Conservation (phyloP, 2,113 vertebrate species). For the Eonycteris spelaea region DNA sequence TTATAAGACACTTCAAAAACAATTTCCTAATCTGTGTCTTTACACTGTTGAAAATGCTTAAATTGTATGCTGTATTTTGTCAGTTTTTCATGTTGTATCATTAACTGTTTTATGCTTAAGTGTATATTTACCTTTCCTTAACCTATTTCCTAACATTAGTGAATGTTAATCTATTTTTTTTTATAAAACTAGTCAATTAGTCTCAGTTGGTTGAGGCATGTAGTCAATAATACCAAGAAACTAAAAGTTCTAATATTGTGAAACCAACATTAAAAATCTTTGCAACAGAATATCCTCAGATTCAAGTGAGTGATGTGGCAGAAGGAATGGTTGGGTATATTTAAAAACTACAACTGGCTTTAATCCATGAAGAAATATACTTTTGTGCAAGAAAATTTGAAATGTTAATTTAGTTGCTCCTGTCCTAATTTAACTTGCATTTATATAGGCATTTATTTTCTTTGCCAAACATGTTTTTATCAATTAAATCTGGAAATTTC, state of each 20-base stretch:
- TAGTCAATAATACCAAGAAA: conserved; percentile 56
- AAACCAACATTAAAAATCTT: conserved; percentile 50
- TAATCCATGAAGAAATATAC: conserved; percentile 31
- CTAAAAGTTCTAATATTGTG: conserved; percentile 48
- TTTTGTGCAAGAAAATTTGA: conserved; percentile 21
- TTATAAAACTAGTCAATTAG: conserved; percentile 52
- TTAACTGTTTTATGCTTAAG: conserved; percentile 61
- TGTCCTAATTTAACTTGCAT: conserved; percentile 7
- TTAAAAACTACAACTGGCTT: conserved; percentile 54
- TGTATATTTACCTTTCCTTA: conserved; percentile 59
- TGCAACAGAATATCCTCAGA: not conserved
- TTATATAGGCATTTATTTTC: not conserved
- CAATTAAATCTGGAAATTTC: not conserved
- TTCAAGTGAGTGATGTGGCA: not conserved
- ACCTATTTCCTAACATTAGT: conserved; percentile 42
- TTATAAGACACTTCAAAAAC: conserved; percentile 61
- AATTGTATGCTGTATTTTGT: conserved; percentile 53
- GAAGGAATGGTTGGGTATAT: not conserved
- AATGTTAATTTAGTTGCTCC: not conserved
- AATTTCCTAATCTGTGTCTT: conserved; percentile 67
- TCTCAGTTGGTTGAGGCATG: conserved; percentile 52
- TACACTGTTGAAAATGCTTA: conserved; percentile 45
- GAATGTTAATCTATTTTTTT: conserved; percentile 69
- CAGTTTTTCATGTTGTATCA: conserved; percentile 61
- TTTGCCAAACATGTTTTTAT: not conserved